phyloP scores from a whole-genome alignment of 2,113 vertebrate species.

The Candoia aspera region DNA sequence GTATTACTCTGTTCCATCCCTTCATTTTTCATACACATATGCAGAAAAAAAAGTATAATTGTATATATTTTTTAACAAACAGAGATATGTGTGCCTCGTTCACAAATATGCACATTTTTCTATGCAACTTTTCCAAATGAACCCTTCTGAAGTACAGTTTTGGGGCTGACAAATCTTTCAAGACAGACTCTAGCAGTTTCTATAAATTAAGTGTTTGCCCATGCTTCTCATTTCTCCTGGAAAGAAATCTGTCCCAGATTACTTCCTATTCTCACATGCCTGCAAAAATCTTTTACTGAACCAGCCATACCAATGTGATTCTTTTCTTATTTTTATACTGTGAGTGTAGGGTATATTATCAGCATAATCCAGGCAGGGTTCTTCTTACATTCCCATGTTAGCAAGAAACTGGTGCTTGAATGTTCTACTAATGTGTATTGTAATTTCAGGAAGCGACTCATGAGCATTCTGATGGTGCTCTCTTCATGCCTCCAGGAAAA shows the following conservation, averaged over 20 bases:
- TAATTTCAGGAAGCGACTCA: constrained; percentile 26
- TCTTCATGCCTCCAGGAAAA: constrained; percentile 3
- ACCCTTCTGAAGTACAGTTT: neutral
- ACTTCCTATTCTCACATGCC: neutral
- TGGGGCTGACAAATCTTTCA: neutral
- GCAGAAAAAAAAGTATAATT: neutral
- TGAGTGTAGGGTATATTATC: neutral
- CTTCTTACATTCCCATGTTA: neutral
- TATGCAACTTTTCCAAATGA: neutral
- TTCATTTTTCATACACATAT: neutral
- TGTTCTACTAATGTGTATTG: constrained; percentile 6
- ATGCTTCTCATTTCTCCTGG: neutral
- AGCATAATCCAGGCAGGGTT: neutral
- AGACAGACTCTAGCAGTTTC: neutral
- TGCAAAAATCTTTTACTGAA: neutral
- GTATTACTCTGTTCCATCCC: neutral
- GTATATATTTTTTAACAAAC: neutral
- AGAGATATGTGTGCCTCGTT: neutral
- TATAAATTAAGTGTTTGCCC: neutral
- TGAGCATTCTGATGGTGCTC: constrained; percentile 5
- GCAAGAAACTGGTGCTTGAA: neutral
- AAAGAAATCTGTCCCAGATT: neutral
- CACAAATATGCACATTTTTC: neutral
- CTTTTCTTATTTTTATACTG: neutral
- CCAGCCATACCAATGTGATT: neutral